Evolutionary conservation across 30 jellyfish, hydroid and myxozoan genomes (phyloP).

Genomic region (Hydra vulgaris): DNA sequence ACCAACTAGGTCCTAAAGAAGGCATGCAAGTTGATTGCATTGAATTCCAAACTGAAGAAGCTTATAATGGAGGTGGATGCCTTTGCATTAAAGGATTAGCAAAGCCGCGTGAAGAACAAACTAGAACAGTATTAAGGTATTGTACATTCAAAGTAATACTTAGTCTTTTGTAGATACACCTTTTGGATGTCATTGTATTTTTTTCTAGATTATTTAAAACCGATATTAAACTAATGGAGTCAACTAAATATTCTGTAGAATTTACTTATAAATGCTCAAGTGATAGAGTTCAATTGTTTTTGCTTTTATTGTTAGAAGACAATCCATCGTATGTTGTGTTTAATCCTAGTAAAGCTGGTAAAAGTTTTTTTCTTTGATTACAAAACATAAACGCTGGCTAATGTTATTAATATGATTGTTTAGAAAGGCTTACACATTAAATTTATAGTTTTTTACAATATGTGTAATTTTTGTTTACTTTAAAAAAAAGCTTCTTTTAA

Average conservation of each 20-base stretch:
- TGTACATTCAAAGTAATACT: too few species aligned
- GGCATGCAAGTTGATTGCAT: slow-evolving; percentile 33
- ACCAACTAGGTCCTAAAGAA: slow-evolving; percentile 44
- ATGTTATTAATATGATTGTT: too few species aligned
- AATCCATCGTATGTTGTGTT: slow-evolving; percentile 40
- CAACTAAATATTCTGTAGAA: slow-evolving; percentile 21
- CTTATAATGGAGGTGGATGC: slow-evolving; percentile 82
- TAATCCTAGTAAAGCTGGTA: slow-evolving; percentile 3
- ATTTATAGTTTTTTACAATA: neutral
- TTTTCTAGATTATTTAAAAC: slow-evolving; percentile 51
- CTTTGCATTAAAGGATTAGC: slow-evolving; percentile 30
- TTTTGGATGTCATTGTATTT: neutral
- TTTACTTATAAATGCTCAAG: slow-evolving; percentile 31
- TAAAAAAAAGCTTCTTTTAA: neutral
- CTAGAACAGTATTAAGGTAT: slow-evolving; percentile 46
- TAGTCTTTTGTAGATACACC: neutral
- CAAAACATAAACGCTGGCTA: too few species aligned
- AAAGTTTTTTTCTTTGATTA: neutral
- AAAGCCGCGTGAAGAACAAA: slow-evolving; percentile 12
- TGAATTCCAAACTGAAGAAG: slow-evolving; percentile 39
- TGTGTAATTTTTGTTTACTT: neutral
- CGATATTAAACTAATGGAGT: slow-evolving; percentile 18
- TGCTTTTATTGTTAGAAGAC: slow-evolving; percentile 28
- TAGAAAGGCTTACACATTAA: neutral
- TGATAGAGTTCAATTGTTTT: slow-evolving; percentile 18